Conservation (phyloP, 2,113 vertebrate species). For the Pachypanchax playfairii region DNA sequence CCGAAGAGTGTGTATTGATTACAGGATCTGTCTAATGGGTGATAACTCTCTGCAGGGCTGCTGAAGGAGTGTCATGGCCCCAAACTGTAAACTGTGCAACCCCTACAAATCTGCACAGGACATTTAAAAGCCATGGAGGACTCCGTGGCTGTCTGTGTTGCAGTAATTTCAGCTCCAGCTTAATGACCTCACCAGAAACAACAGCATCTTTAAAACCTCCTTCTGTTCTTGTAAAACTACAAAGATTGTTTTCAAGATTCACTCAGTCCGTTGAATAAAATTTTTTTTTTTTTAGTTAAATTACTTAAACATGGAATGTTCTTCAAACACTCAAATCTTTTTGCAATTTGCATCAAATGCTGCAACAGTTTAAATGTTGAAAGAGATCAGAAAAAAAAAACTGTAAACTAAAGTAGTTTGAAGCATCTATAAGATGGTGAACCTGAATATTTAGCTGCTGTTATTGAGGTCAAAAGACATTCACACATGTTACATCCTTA, state of each 20-base stretch:
- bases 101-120: slow-evolving; percentile 58
- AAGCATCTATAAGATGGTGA: slow-evolving; percentile 44
- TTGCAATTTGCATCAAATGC: too few relatives aligned
- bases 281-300: neutral
- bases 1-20: slow-evolving; percentile 76
- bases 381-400: neutral
- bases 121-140: slow-evolving; percentile 46
- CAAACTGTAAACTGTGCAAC: slow-evolving; percentile 68
- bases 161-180: slow-evolving; percentile 54
- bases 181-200: slow-evolving; percentile 49
- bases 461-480: slow-evolving; percentile 47
- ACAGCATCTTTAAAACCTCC: slow-evolving; percentile 48
- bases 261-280: slow-evolving; percentile 2
- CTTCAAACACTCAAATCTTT: too few relatives aligned
- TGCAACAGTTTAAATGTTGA: too few relatives aligned
- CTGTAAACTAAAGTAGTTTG: slow-evolving; percentile 23
- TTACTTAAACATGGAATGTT: too few relatives aligned
- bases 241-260: neutral
- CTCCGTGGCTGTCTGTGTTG: slow-evolving; percentile 54
- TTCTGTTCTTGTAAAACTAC: slow-evolving; percentile 60
- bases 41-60: slow-evolving; percentile 68
- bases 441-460: slow-evolving; percentile 40
- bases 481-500: slow-evolving; percentile 56
- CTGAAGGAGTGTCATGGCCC: slow-evolving; percentile 61
- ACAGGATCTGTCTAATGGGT: slow-evolving; percentile 77